Evolutionary conservation across 2,113 vertebrate species (phyloP).

Genomic region (Osmerus eperlanus): DNA sequence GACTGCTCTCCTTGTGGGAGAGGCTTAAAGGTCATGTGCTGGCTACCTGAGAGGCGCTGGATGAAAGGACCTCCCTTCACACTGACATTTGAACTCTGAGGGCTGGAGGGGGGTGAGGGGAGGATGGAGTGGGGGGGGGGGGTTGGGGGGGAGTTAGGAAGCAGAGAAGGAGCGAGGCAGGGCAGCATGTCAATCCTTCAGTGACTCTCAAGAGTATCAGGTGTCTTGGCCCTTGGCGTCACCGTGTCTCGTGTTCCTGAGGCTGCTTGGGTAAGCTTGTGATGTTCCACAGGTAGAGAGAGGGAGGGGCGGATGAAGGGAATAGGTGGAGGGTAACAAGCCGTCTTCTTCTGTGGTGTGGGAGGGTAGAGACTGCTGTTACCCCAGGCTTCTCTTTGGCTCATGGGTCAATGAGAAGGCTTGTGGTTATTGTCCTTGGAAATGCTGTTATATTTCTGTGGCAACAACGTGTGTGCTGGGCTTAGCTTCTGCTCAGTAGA

Average conservation of each 20-base stretch:
- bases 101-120: not conserved
- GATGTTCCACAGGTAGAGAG: slow-evolving; percentile 5
- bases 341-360: too few species aligned
- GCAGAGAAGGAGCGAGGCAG: too few species aligned
- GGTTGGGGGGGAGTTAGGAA: not conserved
- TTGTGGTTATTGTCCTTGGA: too few species aligned
- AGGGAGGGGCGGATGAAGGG: too few species aligned
- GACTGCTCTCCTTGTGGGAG: not conserved
- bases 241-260: slow-evolving; percentile 26
- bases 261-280: slow-evolving; percentile 13
- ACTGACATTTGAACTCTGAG: slow-evolving; percentile 19
- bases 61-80: slow-evolving; percentile 11
- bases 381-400: too few species aligned
- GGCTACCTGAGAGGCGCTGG: too few species aligned
- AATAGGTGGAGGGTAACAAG: too few species aligned
- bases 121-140: slow-evolving; percentile 1
- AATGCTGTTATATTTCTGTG: too few species aligned
- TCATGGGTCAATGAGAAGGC: too few species aligned
- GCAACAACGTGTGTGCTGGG: too few species aligned
- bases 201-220: slow-evolving; percentile 43
- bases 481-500: too few species aligned
- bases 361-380: too few species aligned
- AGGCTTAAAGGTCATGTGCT: not conserved
- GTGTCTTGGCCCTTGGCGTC: slow-evolving; percentile 21
- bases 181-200: slow-evolving; percentile 21